phyloP scores from a whole-genome alignment of 2,888 invertebrate genomes.

The Acanthococcus lagerstroemiae region DNA sequence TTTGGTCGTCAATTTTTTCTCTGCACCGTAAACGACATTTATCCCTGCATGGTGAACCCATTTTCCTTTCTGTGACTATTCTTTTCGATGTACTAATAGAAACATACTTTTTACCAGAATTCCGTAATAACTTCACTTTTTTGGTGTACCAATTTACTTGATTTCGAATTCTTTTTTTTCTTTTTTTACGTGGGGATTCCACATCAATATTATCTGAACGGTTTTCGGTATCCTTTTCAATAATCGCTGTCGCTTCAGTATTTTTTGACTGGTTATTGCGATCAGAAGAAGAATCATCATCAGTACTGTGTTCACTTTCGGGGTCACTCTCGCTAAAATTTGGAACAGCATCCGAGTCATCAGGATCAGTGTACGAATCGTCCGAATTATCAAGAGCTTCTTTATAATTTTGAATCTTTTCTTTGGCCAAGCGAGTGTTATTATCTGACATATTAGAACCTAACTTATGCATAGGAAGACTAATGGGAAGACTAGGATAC shows the following conservation, averaged over 20 bases:
- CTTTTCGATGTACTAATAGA: conserved; percentile 34
- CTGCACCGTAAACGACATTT: conserved; percentile 36
- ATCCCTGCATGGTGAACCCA: conserved; percentile 31
- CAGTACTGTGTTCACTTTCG: too few relatives aligned
- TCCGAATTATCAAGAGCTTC: not conserved
- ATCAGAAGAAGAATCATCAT: not conserved
- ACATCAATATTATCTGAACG: not conserved
- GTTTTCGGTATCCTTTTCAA: not conserved
- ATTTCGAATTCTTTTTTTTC: conserved; percentile 32
- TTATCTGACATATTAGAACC: not conserved
- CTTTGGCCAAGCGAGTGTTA: not conserved
- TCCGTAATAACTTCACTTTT: conserved; percentile 33
- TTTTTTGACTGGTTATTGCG: conserved; percentile 5
- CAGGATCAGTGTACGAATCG: conserved; percentile 6
- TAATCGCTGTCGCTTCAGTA: not conserved
- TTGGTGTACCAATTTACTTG: conserved; percentile 28
- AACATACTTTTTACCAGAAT: conserved; percentile 34
- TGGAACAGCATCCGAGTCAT: too few relatives aligned
- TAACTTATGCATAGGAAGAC: not conserved
- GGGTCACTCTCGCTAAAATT: too few relatives aligned
- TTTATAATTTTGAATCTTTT: not conserved
- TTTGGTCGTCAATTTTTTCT: conserved; percentile 31
- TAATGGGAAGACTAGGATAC: not conserved
- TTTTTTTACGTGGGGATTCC: conserved; percentile 2
- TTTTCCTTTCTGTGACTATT: conserved; percentile 33